Conservation (phyloP, 2,888 invertebrate species). For the Agrochola litura region DNA sequence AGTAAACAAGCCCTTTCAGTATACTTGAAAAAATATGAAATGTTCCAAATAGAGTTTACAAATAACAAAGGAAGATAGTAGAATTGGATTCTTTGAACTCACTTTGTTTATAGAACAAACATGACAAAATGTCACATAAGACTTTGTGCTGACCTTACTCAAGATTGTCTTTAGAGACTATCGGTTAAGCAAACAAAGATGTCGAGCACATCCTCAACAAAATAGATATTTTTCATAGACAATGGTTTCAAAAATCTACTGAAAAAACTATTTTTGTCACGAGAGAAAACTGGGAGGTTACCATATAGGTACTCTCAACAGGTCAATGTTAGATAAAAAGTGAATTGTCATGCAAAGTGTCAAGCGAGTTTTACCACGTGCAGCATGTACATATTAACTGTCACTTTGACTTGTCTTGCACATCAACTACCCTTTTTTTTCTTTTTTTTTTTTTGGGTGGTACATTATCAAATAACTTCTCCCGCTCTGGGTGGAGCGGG, state of each 20-base stretch:
- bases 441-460: no score
- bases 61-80: conserved; percentile 37
- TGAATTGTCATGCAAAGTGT: not conserved
- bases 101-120: conserved; percentile 47
- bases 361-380: no score
- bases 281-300: not conserved
- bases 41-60: conserved; percentile 19
- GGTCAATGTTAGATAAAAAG: not conserved
- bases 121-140: conserved; percentile 25
- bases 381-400: no score
- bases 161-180: not conserved
- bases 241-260: not conserved
- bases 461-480: no score
- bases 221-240: not conserved
- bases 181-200: not conserved
- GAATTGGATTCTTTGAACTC: conserved; percentile 26
- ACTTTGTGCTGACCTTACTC: not conserved
- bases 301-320: not conserved
- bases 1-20: conserved; percentile 35
- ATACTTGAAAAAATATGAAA: conserved; percentile 32
- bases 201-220: not conserved
- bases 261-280: not conserved
- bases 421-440: no score
- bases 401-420: no score
- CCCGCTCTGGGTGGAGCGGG: no score